phyloP scores from a whole-genome alignment of 2,113 vertebrate genomes.

The Hypocryptadius cinnamomeus region DNA sequence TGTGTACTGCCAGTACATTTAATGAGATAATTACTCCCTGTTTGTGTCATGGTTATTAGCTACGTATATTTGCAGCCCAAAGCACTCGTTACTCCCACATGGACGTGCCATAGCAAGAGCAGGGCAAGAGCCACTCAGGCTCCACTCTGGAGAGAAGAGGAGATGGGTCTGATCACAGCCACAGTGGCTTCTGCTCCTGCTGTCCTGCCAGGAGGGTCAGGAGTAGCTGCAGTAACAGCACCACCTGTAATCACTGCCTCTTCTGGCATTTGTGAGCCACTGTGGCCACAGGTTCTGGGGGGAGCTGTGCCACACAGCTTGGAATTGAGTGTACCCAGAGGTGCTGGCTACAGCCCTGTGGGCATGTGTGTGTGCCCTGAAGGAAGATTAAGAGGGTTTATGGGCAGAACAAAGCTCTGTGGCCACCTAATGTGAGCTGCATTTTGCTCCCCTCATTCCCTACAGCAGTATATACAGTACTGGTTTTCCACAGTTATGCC shows the following conservation, averaged over 20 bases:
- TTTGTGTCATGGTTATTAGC: neutral
- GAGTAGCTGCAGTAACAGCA: neutral
- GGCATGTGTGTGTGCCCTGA: neutral
- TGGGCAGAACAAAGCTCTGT: neutral
- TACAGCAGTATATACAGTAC: neutral
- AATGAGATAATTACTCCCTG: neutral
- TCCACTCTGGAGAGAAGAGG: neutral
- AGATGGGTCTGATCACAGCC: neutral
- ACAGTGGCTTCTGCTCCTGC: neutral
- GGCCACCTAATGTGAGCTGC: neutral
- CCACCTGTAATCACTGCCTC: neutral
- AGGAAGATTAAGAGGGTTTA: neutral
- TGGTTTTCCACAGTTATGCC: neutral
- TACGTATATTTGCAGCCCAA: neutral
- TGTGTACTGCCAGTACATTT: neutral
- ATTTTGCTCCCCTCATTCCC: neutral
- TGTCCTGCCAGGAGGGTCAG: neutral
- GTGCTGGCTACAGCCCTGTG: neutral
- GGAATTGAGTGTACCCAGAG: neutral
- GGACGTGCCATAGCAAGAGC: neutral
- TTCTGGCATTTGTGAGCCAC: neutral
- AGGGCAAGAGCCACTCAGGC: neutral
- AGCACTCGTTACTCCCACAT: neutral
- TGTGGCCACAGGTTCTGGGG: accelerated
- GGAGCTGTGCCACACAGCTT: neutral